Base-by-base conservation (phyloP, 2,113 vertebrate genomes). In the Glaucidium brasilianum region DNA sequence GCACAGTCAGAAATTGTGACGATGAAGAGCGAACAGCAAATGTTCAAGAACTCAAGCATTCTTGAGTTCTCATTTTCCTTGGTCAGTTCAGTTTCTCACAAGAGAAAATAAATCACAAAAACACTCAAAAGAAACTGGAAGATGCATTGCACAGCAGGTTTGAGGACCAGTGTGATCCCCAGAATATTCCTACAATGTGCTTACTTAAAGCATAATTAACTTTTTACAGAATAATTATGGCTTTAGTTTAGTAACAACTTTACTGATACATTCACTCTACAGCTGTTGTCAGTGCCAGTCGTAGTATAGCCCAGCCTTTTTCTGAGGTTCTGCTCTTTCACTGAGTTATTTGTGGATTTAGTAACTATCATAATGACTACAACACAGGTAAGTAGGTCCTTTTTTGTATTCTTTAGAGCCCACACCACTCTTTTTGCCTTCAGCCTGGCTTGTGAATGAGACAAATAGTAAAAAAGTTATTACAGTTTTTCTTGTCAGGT, bases 81-180 rank as follows among this genome's bases (percentile, higher is more conserved):
- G 32, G 20, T 29, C 8, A 43, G 6, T 71, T 80, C 41, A 63
- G 19, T 52, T 78, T 72, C 52, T 84, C 18, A 25, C 23, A 27
- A 35, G 13, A 50, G 60, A 58, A 87, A 56, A 63, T 3, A 45
- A 17, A 73, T 55, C 30, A 56, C 34, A 67, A 15, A 60, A 86
- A 59, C 50, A 45, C 20, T 82, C 52, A 26, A 60, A 87, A 79
- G 30, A 79, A 91, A 39, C 12, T 10, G 5, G 16, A 60, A 81
- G 34, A 68, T 32, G 12, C 7, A 5, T 30, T 4, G 1, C 18
- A 21, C 29, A 53, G 23, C 23, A 27, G 5, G 21, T 79, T 35
- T 76, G 45, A 80, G 55, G 94, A 66, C 30, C 8, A 43, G 1
- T 0, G 0, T 10, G 13, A 22, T 32, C 43, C 37, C 47, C 11